Conservation (phyloP, 2,113 vertebrate species). For the Burhinus bistriatus region DNA sequence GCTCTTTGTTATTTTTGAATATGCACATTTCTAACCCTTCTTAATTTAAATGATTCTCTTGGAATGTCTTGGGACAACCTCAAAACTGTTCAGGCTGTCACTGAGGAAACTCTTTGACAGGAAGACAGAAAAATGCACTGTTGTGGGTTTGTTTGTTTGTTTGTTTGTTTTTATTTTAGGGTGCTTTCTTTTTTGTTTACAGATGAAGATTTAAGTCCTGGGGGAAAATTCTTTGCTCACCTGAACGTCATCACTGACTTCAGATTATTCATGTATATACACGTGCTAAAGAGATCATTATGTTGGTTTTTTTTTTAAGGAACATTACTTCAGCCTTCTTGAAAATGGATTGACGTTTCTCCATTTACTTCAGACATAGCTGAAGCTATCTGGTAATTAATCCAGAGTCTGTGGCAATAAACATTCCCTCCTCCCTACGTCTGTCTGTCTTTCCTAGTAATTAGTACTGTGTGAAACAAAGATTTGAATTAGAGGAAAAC, state of each 20-base stretch:
- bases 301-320: not conserved
- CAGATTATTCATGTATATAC: not conserved
- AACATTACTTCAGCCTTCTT: not conserved
- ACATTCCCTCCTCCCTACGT: not conserved
- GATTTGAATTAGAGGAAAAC: not conserved
- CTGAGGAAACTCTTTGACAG: not conserved
- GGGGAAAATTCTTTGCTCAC: not conserved
- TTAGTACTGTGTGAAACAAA: not conserved
- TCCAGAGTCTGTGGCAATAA: not conserved
- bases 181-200: not conserved
- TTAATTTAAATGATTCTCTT: not conserved
- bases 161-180: not conserved
- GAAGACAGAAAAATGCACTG: not conserved
- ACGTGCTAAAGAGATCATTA: not conserved
- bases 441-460: not conserved
- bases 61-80: not conserved
- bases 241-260: not conserved
- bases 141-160: too few relatives aligned
- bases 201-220: not conserved
- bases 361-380: not conserved
- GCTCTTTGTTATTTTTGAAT: conserved; percentile 6
- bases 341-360: not conserved
- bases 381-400: not conserved
- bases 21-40: conserved; percentile 7
- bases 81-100: not conserved